Percentiles rank a stretch among this genome's conserved stretches.
Conservation (phyloP, 2,113 vertebrate genomes). For the Hypocryptadius cinnamomeus region DNA sequence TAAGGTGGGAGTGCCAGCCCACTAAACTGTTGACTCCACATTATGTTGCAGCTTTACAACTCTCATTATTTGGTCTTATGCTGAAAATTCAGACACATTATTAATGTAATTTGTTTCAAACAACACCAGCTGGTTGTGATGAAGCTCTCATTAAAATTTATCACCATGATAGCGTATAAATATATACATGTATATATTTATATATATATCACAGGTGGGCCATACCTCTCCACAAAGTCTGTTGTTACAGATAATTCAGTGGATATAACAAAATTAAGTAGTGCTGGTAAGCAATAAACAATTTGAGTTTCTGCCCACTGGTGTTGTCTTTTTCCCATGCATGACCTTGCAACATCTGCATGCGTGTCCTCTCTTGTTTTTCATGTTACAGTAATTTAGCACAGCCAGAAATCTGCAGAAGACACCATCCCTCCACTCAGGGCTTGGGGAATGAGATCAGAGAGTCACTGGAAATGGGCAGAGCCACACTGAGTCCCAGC, state of each 20-base stretch:
- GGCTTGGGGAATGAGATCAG: background rate
- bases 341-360: background rate
- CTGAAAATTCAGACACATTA: background rate
- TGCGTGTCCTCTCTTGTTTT: background rate
- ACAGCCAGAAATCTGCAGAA: background rate
- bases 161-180: background rate
- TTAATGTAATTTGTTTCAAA: background rate
- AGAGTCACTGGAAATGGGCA: background rate
- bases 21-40: background rate
- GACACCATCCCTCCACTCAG: background rate
- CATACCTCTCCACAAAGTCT: background rate
- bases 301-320: background rate
- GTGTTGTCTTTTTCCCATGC: background rate
- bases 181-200: background rate
- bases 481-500: background rate
- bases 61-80: background rate
- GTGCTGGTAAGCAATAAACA: background rate
- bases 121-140: background rate
- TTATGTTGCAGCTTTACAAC: background rate
- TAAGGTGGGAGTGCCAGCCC: background rate
- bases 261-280: background rate
- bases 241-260: background rate
- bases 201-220: background rate
- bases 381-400: background rate
- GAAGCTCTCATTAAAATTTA: conserved; percentile 13